Evolutionary conservation across 1,140 invertebrate species (phyloP).

Genomic region (Saccostrea cuccullata): DNA sequence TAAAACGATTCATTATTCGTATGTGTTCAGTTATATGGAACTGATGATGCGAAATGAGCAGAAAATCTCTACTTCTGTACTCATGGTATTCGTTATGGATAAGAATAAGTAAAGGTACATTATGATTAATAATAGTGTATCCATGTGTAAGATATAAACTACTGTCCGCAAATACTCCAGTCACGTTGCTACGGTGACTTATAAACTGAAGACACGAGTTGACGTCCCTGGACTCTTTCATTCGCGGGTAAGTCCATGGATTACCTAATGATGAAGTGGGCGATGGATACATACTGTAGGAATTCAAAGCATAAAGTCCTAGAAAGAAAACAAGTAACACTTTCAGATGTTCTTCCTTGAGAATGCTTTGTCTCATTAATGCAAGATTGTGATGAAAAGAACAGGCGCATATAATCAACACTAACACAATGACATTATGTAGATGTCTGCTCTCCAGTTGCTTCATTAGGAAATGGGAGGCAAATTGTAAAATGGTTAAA

Average conservation of each 20-base stretch:
- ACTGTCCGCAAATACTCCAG: slow-evolving; percentile 73
- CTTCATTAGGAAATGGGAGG: slow-evolving; percentile 52
- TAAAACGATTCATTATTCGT: slow-evolving; percentile 48
- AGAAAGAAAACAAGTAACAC: slow-evolving; percentile 8
- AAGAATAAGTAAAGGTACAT: slow-evolving; percentile 71
- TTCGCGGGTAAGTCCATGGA: neutral
- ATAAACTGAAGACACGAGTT: slow-evolving; percentile 72
- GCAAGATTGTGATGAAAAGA: slow-evolving; percentile 47
- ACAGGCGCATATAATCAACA: slow-evolving; percentile 53
- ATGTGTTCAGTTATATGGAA: slow-evolving; percentile 30
- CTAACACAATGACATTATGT: slow-evolving; percentile 64
- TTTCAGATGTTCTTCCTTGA: slow-evolving; percentile 2
- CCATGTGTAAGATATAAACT: slow-evolving; percentile 69
- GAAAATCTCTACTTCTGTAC: slow-evolving; percentile 46
- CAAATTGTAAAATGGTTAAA: neutral
- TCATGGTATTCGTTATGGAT: slow-evolving; percentile 73
- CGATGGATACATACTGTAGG: slow-evolving; percentile 23
- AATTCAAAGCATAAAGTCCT: slow-evolving; percentile 1
- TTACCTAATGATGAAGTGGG: neutral
- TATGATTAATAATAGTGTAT: slow-evolving; percentile 67
- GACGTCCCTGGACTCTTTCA: slow-evolving; percentile 61
- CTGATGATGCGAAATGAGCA: slow-evolving; percentile 2
- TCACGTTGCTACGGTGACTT: slow-evolving; percentile 66
- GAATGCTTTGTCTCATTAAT: neutral
- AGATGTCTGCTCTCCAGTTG: slow-evolving; percentile 68